These are phyloP conservation scores for Menidia beryllina DNA, from an alignment of 2,113 vertebrate species.

Conservation along the genomic window DNA sequence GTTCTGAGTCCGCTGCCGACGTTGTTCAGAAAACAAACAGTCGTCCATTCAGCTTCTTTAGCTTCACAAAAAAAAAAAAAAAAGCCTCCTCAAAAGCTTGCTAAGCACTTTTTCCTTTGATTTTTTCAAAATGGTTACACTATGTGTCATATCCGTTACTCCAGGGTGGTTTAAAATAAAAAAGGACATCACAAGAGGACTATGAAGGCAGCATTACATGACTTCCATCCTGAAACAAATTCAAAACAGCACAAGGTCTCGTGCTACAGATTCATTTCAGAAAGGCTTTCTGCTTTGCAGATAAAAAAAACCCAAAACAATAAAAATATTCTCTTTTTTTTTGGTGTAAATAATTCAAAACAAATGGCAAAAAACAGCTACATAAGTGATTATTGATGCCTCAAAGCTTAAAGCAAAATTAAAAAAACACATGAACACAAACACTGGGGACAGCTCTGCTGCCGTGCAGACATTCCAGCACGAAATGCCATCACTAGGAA, in stretches of 20 bases:
- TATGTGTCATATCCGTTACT: no score
- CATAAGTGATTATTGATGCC: constrained; percentile 32
- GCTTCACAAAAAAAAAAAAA: no score
- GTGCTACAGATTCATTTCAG: constrained; percentile 50
- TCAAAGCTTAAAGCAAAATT: constrained; percentile 67
- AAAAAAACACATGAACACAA: no score
- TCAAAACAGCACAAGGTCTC: constrained; percentile 45
- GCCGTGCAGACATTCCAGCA: constrained; percentile 49
- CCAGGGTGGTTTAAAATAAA: constrained; percentile 3
- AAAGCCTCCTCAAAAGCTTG: neutral
- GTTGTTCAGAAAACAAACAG: constrained; percentile 8
- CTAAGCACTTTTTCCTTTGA: neutral
- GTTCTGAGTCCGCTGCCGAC: neutral
- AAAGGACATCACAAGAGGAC: constrained; percentile 11
- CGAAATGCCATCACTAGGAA: constrained; percentile 24
- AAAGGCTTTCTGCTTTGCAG: constrained; percentile 79
- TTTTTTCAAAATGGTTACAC: neutral
- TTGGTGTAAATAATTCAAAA: constrained; percentile 53
- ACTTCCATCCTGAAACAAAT: constrained; percentile 64
- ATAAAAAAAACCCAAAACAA: constrained; percentile 47
- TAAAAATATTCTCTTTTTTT: constrained; percentile 17
- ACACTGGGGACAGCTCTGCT: constrained; percentile 72
- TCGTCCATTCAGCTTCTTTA: constrained; percentile 8
- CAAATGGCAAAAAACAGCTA: constrained; percentile 43
- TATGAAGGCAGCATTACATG: constrained; percentile 37